Base-by-base conservation (phyloP, 2,797 vertebrate species). In the Threskiornis aethiopicus region DNA sequence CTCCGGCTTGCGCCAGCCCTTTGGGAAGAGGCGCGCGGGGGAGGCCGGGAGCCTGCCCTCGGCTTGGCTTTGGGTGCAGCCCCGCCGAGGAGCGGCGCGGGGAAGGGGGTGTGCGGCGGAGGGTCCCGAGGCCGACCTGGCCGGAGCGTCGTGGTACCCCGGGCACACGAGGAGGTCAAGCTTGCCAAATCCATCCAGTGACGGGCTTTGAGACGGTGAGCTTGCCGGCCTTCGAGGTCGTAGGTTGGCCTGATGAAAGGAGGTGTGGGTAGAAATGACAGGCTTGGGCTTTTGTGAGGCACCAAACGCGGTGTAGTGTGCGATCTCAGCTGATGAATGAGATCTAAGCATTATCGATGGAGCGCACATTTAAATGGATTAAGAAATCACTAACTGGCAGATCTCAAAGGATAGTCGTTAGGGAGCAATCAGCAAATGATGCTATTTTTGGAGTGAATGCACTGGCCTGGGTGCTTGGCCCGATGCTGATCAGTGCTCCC, bases 341-440 rank as follows among this genome's bases (percentile, higher is more conserved):
- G 91, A 93, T 82, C 84, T 76, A 28, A 87, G 94, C 91, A 4
- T 92, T 89, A 93, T 89, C 81, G 59, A 84, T 84, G 84, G 87
- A 95, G 94, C 54, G 14, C 87, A 4, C 71, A 7, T 93, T 94
- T 89, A 84, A 93, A 89, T 79, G 81, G 93, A 84, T 94, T 94
- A 89, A 93, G 94, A 89, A 97, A 90, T 96, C 78, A 17, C 81
- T 79, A 93, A 89, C 84, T 92, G 95, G 95, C 93, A 91, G 78
- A 87, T 95, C 94, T 92, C 73, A 72, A 72, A 92, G 91, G 70
- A 52, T 19, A 31, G 82, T 89, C 94, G 24, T 85, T 85, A 93
- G 87, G 84, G 89, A 92, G 81, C 64, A 65, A 85, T 92, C 87
- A 62, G 92, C 57, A 7, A 66, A n/a, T 3, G 16, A 26, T 58